These are phyloP conservation scores for Pandemis cinnamomeana DNA, from an alignment of 2,888 invertebrate species.

Conservation along the genomic window DNA sequence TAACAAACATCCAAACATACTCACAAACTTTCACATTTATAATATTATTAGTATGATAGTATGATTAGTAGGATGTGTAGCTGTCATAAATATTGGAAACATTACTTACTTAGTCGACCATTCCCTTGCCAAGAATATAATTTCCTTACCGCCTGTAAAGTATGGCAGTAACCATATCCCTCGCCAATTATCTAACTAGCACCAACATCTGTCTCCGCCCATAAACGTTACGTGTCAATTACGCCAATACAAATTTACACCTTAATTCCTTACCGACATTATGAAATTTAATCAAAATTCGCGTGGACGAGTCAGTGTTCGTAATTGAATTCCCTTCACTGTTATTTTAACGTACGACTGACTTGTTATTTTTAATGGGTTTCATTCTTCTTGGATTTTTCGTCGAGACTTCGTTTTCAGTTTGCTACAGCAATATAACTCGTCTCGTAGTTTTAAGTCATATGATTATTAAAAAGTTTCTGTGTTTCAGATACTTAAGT, in stretches of 20 bases:
- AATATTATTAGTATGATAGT: too few relatives aligned
- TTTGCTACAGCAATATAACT: background rate
- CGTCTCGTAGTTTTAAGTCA: too few relatives aligned
- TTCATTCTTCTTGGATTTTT: background rate
- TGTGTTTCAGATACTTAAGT: too few relatives aligned
- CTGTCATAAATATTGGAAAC: too few relatives aligned
- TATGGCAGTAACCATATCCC: conserved; percentile 21
- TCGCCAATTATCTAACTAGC: conserved; percentile 37
- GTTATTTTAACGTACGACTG: conserved; percentile 16
- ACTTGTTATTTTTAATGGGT: conserved; percentile 1
- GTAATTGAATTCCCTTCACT: conserved; percentile 25
- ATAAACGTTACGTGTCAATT: conserved; percentile 37
- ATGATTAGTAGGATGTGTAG: too few relatives aligned
- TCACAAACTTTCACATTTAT: too few relatives aligned
- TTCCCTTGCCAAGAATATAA: background rate
- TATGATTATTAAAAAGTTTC: too few relatives aligned
- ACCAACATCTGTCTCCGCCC: conserved; percentile 29
- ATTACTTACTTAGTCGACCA: too few relatives aligned
- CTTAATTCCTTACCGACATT: conserved; percentile 36
- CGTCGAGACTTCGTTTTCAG: background rate
- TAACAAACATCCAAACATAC: too few relatives aligned
- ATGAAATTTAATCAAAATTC: conserved; percentile 38
- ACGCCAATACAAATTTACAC: conserved; percentile 41
- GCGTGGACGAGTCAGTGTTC: conserved; percentile 30
- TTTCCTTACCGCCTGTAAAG: background rate